Evolutionary conservation across 2,113 vertebrate species (phyloP), one percentile per base, ranked within the genome.

Genomic region (Dasyornis broadbenti): DNA sequence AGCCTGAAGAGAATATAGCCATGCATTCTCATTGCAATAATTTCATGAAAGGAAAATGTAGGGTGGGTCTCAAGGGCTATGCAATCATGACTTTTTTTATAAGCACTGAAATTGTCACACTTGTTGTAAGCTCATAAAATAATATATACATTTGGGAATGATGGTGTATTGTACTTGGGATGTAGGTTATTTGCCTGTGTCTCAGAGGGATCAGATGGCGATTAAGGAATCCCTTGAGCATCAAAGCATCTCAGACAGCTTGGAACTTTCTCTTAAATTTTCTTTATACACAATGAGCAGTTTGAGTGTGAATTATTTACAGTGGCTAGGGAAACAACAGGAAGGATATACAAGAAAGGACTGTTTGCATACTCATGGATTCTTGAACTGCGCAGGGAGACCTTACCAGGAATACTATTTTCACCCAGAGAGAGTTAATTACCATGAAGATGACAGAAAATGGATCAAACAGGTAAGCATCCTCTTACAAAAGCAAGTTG

Each of bases 41-140:
- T 94, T 96, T 95, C 21, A 72, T 65, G 70, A 91, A 96, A 93
- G 37, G n/a, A 90, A 95, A 95, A 95, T 81, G 90, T 95, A 92
- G 93, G 92, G 45, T 93, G 82, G 21, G 71, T 95, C 95, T 96
- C 92, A 92, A 95, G 90, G 84, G 96, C 42, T 86, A 59, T 79
- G 86, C 84, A 92, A 37, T 78, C 94, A 71, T 76, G 35, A 57
- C 44, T 60, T 94, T 82, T 85, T 96, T 86, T 53, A 35, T 82
- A 78, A 42, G 72, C 69, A 64, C 53, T 89, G 82, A 92, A 95
- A 94, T 95, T 95, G 88, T 94, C 79, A 84, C 66, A 86, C 76
- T 94, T 92, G 76, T 59, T 91, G 63, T 78, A 94, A 94, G 42
- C 37, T 94, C n/a, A 94, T 81, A 87, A 96, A 92, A 93, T 92